Evolutionary conservation across 2,888 invertebrate genomes (phyloP).

Genomic region (Melieria crassipennis): DNA sequence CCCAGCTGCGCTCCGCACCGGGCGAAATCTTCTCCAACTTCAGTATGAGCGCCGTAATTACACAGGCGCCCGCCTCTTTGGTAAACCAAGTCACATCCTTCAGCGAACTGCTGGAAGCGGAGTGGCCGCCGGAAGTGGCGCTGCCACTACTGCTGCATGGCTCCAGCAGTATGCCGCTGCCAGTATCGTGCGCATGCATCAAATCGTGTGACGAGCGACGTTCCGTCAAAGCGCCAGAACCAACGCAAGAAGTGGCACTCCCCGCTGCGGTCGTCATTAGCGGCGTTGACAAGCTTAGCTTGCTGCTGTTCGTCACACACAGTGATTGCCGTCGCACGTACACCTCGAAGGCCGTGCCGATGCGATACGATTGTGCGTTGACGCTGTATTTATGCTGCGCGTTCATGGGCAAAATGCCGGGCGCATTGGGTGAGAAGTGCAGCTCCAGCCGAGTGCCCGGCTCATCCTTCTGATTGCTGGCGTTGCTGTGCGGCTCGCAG

Average conservation of each 20-base stretch:
- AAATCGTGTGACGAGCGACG: conserved; percentile 21
- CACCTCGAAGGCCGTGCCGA: conserved; percentile 65
- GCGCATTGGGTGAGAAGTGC: conserved; percentile 62
- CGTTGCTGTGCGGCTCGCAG: conserved; percentile 48
- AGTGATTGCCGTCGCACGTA: conserved; percentile 63
- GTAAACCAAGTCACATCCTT: conserved; percentile 65
- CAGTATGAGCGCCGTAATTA: conserved; percentile 63
- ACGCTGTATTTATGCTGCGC: conserved; percentile 56
- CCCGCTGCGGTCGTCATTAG: conserved; percentile 34
- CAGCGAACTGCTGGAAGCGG: conserved; percentile 54
- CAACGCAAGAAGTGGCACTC: conserved; percentile 40
- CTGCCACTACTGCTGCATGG: conserved; percentile 14
- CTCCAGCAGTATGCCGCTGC: conserved; percentile 10
- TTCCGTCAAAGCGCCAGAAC: conserved; percentile 7
- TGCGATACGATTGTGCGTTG: conserved; percentile 59
- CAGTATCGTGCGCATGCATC: conserved; percentile 18
- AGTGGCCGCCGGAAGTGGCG: conserved; percentile 29
- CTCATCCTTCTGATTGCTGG: conserved; percentile 62
- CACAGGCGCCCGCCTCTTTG: conserved; percentile 65
- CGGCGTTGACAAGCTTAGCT: conserved; percentile 34
- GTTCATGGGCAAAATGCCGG: conserved; percentile 56
- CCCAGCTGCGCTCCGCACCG: neutral
- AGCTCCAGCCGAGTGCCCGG: conserved; percentile 63
- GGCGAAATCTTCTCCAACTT: conserved; percentile 54
- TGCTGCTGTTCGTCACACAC: conserved; percentile 50